Evolutionary conservation across 1,140 invertebrate genomes (phyloP).

Genomic region (Trissolcus basalis): DNA sequence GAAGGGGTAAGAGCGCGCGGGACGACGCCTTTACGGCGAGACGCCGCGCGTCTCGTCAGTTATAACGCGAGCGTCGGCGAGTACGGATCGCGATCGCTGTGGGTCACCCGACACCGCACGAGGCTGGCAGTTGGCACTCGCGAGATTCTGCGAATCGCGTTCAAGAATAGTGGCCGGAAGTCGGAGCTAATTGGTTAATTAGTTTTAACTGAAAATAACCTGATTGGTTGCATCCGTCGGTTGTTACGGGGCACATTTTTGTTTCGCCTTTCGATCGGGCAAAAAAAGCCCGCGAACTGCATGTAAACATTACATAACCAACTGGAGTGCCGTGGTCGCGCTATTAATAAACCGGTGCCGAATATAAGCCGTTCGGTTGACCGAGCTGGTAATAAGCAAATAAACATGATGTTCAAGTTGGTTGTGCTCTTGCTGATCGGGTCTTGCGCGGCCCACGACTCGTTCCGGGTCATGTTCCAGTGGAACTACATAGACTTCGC

Average conservation of each 20-base stretch:
- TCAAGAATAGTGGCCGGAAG: slow-evolving; percentile 31
- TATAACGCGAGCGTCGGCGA: slow-evolving; percentile 62
- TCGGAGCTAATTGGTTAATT: background rate
- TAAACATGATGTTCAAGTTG: slow-evolving; percentile 24
- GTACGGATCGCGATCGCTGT: slow-evolving; percentile 21
- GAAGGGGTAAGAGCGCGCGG: slow-evolving; percentile 31
- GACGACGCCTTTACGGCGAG: slow-evolving; percentile 61
- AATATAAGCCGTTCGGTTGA: slow-evolving; percentile 24
- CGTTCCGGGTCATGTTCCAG: slow-evolving; percentile 73
- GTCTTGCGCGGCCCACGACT: slow-evolving; percentile 65
- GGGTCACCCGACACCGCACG: slow-evolving; percentile 3
- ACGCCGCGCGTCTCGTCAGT: slow-evolving; percentile 65
- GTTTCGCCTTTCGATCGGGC: too few species aligned
- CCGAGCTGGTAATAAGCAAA: background rate
- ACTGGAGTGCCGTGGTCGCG: slow-evolving; percentile 18
- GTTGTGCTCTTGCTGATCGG: slow-evolving; percentile 21
- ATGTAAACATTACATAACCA: slow-evolving; percentile 51
- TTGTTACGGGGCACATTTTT: too few species aligned
- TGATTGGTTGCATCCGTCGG: too few species aligned
- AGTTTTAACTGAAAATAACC: background rate
- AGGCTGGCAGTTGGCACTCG: slow-evolving; percentile 41
- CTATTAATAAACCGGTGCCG: slow-evolving; percentile 35
- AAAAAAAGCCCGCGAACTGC: slow-evolving; percentile 18
- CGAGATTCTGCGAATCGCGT: slow-evolving; percentile 36
- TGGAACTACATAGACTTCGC: slow-evolving; percentile 70